Percentiles rank a stretch among this genome's conserved stretches.
Conservation (phyloP, 2,888 invertebrate genomes). For the Hylaea fasciaria region DNA sequence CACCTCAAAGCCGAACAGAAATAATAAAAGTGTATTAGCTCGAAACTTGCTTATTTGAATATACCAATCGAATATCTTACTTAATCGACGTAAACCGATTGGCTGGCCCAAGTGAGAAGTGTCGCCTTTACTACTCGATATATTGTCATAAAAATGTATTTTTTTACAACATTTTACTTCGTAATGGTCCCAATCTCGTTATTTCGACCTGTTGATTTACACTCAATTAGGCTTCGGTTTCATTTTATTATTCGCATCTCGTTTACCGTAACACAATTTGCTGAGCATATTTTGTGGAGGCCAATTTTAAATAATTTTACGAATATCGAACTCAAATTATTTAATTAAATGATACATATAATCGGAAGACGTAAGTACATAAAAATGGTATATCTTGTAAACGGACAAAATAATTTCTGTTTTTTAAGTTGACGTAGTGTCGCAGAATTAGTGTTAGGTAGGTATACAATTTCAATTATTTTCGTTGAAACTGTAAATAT, state of each 20-base stretch:
- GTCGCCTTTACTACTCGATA: constrained; percentile 66
- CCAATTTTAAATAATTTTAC: neutral
- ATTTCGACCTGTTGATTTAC: constrained; percentile 51
- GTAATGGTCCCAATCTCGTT: constrained; percentile 50
- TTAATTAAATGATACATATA: neutral
- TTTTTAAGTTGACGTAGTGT: no score
- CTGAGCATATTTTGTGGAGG: neutral
- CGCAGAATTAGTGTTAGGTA: no score
- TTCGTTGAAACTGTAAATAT: no score
- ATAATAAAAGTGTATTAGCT: constrained; percentile 59
- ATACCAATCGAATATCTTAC: constrained; percentile 65
- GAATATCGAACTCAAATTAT: neutral
- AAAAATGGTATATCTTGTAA: no score
- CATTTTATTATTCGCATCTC: constrained; percentile 44
- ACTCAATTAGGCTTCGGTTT: constrained; percentile 49
- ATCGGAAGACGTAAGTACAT: no score
- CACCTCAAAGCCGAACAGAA: constrained; percentile 35
- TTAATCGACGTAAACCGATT: constrained; percentile 63
- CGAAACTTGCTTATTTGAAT: constrained; percentile 62
- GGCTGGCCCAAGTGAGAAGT: constrained; percentile 65
- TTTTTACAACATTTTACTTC: constrained; percentile 59
- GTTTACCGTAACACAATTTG: constrained; percentile 35
- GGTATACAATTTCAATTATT: no score
- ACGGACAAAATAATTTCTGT: no score
- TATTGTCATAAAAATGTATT: constrained; percentile 65